These are phyloP conservation scores for Drosophila kanekoi DNA, from an alignment of 2,888 invertebrate species.

Conservation along the genomic window DNA sequence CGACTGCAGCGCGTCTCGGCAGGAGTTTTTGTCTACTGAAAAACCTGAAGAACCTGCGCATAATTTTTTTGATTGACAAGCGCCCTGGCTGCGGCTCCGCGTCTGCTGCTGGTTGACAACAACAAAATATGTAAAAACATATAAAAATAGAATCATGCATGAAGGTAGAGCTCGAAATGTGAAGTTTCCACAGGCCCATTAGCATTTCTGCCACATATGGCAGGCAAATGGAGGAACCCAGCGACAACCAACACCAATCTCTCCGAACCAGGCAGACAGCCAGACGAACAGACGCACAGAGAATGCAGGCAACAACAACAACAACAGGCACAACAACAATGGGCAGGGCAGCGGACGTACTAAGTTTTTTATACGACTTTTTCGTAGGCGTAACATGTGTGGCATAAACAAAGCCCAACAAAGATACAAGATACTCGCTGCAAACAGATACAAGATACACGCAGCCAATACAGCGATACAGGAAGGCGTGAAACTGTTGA, in stretches of 20 bases:
- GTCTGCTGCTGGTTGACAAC: slow-evolving; percentile 21
- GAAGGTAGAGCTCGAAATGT: slow-evolving; percentile 53
- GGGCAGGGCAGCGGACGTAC: slow-evolving; percentile 35
- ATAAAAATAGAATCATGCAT: slow-evolving; percentile 54
- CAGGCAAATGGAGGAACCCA: slow-evolving; percentile 66
- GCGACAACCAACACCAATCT: slow-evolving; percentile 27
- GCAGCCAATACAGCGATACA: slow-evolving; percentile 35
- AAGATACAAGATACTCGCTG: slow-evolving; percentile 25
- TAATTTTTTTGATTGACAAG: slow-evolving; percentile 66
- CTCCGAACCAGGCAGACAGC: slow-evolving; percentile 13
- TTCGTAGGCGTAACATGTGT: slow-evolving; percentile 79
- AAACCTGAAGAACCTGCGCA: slow-evolving; percentile 57
- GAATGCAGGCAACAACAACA: slow-evolving; percentile 35
- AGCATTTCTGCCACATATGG: slow-evolving; percentile 75
- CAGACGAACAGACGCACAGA: slow-evolving; percentile 21
- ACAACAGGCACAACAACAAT: not conserved
- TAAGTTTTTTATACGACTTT: slow-evolving; percentile 59
- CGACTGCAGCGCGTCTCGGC: no score
- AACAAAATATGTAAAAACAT: slow-evolving; percentile 53
- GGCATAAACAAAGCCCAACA: slow-evolving; percentile 72
- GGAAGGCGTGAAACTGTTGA: slow-evolving; percentile 77
- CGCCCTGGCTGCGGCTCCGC: slow-evolving; percentile 35
- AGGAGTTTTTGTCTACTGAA: slow-evolving; percentile 39
- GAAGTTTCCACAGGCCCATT: slow-evolving; percentile 62
- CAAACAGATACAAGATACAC: slow-evolving; percentile 32